Percentiles rank a stretch among this genome's conserved stretches.
These are phyloP conservation scores for Parazoanthus darwini DNA, from an alignment of 92 coral and sea anemone species.

Conservation along the genomic window DNA sequence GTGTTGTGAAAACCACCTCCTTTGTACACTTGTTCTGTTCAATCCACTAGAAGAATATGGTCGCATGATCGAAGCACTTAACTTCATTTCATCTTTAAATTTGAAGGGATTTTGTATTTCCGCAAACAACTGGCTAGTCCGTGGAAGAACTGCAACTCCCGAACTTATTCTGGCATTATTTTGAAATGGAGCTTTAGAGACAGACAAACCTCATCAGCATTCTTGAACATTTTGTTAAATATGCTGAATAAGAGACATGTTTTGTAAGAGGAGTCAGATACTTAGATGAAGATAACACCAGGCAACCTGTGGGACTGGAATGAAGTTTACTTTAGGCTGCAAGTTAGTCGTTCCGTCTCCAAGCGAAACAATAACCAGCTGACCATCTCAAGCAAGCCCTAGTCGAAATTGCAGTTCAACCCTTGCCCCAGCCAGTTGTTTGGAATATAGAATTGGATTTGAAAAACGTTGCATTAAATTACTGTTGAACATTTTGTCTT, in stretches of 20 bases:
- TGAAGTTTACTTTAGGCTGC: not conserved
- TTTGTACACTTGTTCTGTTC: not conserved
- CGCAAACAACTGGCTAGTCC: constrained; percentile 10
- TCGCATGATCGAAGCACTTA: not conserved
- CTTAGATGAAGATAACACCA: not conserved
- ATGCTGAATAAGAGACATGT: not conserved
- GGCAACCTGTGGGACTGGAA: not conserved
- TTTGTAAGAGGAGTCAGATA: not conserved
- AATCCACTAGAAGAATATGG: not conserved
- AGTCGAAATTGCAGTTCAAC: not conserved
- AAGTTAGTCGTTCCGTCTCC: not conserved
- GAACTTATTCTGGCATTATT: not conserved
- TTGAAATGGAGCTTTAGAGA: not conserved
- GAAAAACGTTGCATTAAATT: not conserved
- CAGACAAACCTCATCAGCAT: not conserved
- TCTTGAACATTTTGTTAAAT: no score
- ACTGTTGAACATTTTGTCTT: constrained; percentile 45
- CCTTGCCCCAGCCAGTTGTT: constrained; percentile 1
- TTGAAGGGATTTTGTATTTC: not conserved
- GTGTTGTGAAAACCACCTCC: not conserved
- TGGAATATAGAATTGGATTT: not conserved
- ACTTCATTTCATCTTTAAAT: not conserved
- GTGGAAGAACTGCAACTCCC: not conserved
- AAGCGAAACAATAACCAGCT: not conserved
- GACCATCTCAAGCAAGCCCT: not conserved